A percentile compares a stretch with the other conserved stretches of the same genome.
Evolutionary conservation across 2,888 invertebrate species (phyloP).

Genomic region (Xestia rhomboidea): DNA sequence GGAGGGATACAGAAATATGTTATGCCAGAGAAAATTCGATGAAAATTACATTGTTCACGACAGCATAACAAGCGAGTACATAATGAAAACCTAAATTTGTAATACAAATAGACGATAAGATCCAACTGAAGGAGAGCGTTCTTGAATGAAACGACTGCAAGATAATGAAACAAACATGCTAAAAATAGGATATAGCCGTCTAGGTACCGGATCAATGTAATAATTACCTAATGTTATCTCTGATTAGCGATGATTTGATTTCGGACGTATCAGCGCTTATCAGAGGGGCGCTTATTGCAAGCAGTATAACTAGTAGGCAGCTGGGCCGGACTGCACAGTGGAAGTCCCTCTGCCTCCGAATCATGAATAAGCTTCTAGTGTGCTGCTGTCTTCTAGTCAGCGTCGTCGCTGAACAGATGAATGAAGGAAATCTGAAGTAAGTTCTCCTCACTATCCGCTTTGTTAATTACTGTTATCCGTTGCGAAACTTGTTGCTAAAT

Average conservation of each 20-base stretch:
- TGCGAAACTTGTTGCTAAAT: not conserved
- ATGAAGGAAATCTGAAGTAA: not conserved
- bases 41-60: not conserved
- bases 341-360: not conserved
- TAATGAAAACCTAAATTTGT: not conserved
- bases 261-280: constrained; percentile 16
- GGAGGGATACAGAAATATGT: too few species aligned
- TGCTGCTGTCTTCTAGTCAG: constrained; percentile 41
- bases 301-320: constrained; percentile 31
- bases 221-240: not conserved
- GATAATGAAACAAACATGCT: not conserved
- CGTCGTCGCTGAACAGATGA: constrained; percentile 33
- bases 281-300: constrained; percentile 13
- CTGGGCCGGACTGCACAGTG: not conserved
- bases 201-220: not conserved
- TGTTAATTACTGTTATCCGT: not conserved
- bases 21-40: not conserved
- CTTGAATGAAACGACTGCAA: not conserved
- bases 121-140: not conserved
- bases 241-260: too few species aligned
- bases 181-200: not conserved
- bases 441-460: not conserved
- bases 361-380: constrained; percentile 32
- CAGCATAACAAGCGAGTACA: not conserved
- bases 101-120: not conserved